These are phyloP conservation scores for Laupala kohalensis DNA, from an alignment of 1,140 invertebrate species.

Conservation along the genomic window DNA sequence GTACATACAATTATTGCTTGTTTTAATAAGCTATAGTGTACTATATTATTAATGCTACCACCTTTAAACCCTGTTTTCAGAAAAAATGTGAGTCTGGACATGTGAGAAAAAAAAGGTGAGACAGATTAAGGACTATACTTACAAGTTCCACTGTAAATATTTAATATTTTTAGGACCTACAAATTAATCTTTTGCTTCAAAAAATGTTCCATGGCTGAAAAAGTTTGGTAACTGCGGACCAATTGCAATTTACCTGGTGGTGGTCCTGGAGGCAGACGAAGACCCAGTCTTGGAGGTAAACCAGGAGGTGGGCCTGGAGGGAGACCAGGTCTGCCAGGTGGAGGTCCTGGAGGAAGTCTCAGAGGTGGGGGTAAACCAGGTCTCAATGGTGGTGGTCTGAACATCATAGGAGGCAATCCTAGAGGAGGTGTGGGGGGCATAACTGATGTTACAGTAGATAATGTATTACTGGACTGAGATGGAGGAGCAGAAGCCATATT, in stretches of 20 bases:
- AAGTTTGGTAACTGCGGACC: no score
- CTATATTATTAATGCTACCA: no score
- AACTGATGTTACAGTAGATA: constrained; percentile 18
- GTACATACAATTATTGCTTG: no score
- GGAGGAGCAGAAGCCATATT: background rate
- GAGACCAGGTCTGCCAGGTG: constrained; percentile 27
- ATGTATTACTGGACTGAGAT: constrained; percentile 14
- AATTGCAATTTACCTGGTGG: constrained; percentile 39
- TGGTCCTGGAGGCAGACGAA: constrained; percentile 43
- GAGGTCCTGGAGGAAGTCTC: constrained; percentile 36
- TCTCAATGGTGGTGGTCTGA: constrained; percentile 43
- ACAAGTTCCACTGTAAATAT: no score
- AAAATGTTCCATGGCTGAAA: no score
- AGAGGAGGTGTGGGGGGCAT: constrained; percentile 20
- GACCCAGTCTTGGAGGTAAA: constrained; percentile 34
- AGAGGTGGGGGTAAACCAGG: constrained; percentile 29
- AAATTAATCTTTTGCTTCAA: no score
- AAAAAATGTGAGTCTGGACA: no score
- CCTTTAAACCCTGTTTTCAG: no score
- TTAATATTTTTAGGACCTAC: no score
- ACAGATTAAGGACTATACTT: no score
- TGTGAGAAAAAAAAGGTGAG: no score
- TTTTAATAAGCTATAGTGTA: no score
- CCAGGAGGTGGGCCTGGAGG: constrained; percentile 36
- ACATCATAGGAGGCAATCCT: constrained; percentile 33